Evolutionary conservation across 2,797 vertebrate species (phyloP), one percentile per base, ranked within the genome.

Genomic region (Peromyscus melanophrys): DNA sequence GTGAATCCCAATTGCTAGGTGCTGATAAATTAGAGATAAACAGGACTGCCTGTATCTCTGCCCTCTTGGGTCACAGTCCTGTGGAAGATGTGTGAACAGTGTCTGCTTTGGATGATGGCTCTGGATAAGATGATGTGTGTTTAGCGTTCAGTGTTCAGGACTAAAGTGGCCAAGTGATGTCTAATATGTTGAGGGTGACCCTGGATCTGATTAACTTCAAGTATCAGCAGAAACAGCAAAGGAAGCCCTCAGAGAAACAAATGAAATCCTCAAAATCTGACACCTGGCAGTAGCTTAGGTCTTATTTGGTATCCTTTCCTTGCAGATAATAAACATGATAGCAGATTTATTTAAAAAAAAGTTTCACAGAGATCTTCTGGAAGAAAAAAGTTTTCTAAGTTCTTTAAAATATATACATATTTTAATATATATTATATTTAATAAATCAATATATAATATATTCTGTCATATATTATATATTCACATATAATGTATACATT

Each of bases 381-480:
- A 77, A 16, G 40, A 37, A 92, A 91, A 95, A 87, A 86, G 34
- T 94, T 96, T 92, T 40, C 57, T 67, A 65, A 93, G 46, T 37
- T 7, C 27, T 94, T 97, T 96, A 61, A 27, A 65, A 87, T 73
- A 73, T 23, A 73, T 12, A 40, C 7, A 21, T 37, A 71, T 63
- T 63, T 63, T 63, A 63, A 31, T 5, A 31, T 31, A 31, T 16
- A 67, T 57, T 57, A 17, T 57, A 57, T 57, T 57, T 57, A 57
- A 57, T 57, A 57, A 16, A 57, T 57, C 55, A 57, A 19, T 57
- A 57, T 57, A 57, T 57, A 57, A 57, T 57, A 1, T 57, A 57
- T 57, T 57, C 16, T 57, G 55, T 57, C 55, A 57, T 57, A 17
- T 55, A 57, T 57, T 19, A 57, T 19, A 57, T 57, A 57, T 57